These are phyloP conservation scores for Dendrocopos noguchii DNA, from an alignment of 2,113 vertebrate species.

Conservation along the genomic window DNA sequence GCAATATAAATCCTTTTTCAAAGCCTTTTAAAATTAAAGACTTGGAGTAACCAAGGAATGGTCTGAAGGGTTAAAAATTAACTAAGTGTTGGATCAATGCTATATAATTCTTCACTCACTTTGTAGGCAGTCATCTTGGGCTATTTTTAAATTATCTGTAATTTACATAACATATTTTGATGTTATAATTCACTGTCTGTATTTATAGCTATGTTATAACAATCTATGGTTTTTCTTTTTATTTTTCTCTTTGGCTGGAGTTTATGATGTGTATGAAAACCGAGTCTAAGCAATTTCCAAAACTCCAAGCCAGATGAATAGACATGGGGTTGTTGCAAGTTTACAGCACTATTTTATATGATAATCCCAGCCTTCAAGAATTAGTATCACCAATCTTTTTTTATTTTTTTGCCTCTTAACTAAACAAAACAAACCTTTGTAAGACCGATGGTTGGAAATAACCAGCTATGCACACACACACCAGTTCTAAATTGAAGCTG, in stretches of 20 bases:
- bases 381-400: background rate
- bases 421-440: constrained; percentile 40
- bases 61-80: background rate
- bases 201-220: constrained; percentile 70
- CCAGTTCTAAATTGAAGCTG: background rate
- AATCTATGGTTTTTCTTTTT: constrained; percentile 42
- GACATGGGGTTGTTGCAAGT: constrained; percentile 13
- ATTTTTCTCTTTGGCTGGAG: constrained; percentile 27
- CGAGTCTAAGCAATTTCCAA: constrained; percentile 42
- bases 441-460: constrained; percentile 18
- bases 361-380: constrained; percentile 57
- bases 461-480: background rate
- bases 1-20: constrained; percentile 38
- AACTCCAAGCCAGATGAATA: constrained; percentile 33
- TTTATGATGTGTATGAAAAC: constrained; percentile 63
- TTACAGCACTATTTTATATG: constrained; percentile 32
- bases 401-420: background rate
- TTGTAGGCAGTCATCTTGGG: constrained; percentile 54
- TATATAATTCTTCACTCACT: constrained; percentile 30
- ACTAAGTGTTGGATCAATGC: background rate
- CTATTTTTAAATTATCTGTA: constrained; percentile 71
- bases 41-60: constrained; percentile 24
- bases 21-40: constrained; percentile 27
- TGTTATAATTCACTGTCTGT: constrained; percentile 65
- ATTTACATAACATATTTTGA: constrained; percentile 71